These are phyloP conservation scores for Hormaphis cornu DNA, from an alignment of 1,140 invertebrate genomes.

Conservation along the genomic window DNA sequence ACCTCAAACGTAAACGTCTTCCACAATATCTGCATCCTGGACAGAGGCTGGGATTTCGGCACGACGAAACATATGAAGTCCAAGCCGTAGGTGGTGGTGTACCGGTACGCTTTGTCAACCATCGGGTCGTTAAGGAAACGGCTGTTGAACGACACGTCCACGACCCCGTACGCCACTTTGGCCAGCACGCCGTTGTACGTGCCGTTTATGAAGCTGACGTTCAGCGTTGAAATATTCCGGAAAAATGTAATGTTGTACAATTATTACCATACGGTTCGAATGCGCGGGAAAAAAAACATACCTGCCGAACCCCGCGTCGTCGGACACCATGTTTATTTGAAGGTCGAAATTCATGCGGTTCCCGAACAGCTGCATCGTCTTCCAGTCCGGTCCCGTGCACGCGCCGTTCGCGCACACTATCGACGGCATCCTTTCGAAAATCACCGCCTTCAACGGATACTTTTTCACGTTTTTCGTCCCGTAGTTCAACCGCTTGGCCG, in stretches of 20 bases:
- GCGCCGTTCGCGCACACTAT: background rate
- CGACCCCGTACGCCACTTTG: background rate
- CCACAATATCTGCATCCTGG: background rate
- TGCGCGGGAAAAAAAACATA: background rate
- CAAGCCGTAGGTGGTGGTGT: background rate
- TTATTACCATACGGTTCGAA: too few relatives aligned
- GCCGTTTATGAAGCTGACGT: background rate
- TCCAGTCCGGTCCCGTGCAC: background rate
- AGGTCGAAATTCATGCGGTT: background rate
- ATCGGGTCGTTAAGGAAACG: conserved; percentile 12
- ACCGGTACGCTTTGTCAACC: background rate
- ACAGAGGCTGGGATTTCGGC: background rate
- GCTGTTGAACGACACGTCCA: background rate
- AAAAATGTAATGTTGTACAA: too few relatives aligned
- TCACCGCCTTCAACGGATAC: background rate
- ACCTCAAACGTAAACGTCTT: conserved; percentile 10
- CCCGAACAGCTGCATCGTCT: background rate
- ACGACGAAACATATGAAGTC: conserved; percentile 17
- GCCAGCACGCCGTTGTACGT: background rate
- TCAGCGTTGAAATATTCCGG: background rate
- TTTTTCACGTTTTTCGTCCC: background rate
- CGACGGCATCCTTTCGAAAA: background rate
- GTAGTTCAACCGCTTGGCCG: background rate
- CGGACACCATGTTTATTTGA: background rate
- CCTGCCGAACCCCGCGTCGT: background rate